Evolutionary conservation across 2,888 invertebrate species (phyloP), one percentile per base, ranked within the genome.

Genomic region (Standfussiana lucernea): DNA sequence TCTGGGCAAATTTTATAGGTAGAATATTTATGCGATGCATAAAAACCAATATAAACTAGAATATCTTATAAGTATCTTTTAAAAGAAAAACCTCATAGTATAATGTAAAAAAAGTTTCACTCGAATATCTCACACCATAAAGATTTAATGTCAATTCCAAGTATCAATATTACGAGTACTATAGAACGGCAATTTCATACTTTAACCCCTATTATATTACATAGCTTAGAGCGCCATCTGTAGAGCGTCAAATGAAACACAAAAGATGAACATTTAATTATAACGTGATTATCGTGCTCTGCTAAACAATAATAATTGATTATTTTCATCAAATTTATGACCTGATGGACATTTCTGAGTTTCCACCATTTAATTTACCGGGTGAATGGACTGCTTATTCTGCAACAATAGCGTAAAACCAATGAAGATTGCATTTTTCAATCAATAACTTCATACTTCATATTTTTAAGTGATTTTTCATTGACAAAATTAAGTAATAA

Each of bases 221-320:
- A 35, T 21, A n/a, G 28, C 13, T 32, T 2, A 47, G n/a, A 82
- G 37, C 82, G 79, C 82, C 66, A 82, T 79, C 79, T 79, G 50
- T 66, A 37, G 13, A 50, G 6, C 35, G 13, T 24, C 15, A 42
- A 62, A 45, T 62, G 15, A 40, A 77, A 28, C 18, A 37, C 11
- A 13, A 15, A 28, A 18, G 15, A 40, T n/a, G 40, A n/a, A 40
- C 7, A n/a, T 37, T n/a, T n/a, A n/a, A n/a, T n/a, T n/a, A n/a
- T n/a, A n/a, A n/a, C n/a, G n/a, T 59, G 56, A 59, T 40, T 75
- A 61, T n/a, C 21, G 24, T 73, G 42, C 1, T 24, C 18, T 6
- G 28, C 35, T 53, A 37, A 4, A 10, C 13, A 53, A n/a, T 53
- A 4, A 10, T 5, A 53, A n/a, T 53, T 28, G 13, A 28, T 28